Evolutionary conservation across 2,797 vertebrate genomes (phyloP), one percentile per base, ranked within the genome.

Genomic region (Hyperoplus lanceolatus): DNA sequence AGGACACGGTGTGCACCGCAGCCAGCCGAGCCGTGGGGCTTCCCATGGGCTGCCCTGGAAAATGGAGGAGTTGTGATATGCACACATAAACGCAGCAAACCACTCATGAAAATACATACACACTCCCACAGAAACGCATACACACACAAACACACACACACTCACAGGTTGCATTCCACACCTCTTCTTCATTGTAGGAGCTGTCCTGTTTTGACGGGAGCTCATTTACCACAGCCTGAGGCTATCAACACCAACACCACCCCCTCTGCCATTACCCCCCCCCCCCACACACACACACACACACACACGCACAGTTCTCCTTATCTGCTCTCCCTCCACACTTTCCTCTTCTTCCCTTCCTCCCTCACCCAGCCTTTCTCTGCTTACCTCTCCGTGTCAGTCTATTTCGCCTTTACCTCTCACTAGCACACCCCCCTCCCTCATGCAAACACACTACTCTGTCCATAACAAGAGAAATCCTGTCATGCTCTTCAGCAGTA

Each of bases 191-290:
- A 61, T 80, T 14, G 1, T 70, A 76, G 51, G 38, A 80, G 55
- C 75, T 77, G 82, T 82, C 82, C 70, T 82, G 79, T 84, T 89
- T 87, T 87, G 79, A 88, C 81, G 58, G 42, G 67, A 85, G 77
- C 82, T 85, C 79, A 92, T 89, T 90, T 83, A 83, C 70, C 57
- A 59, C 61, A 67, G 80, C 87, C 86, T 50, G 54, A 75, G 83
- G 83, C 81, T 65, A 83, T 87, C 67, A 70, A 73, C 81, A 67
- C 59, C 56, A 15, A 50, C 42, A 54, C 29, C 61, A 5, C 18
- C 9, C 0, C 16, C 60, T 29, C 29, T 29, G 29, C 29, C 29
- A 29, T 29, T 29, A 29, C 2, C 8, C 10, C 3, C 6, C 54
- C 15, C 48, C 13, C 8, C 49, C 39, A 15, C 53, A 21, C 66